phyloP scores from a whole-genome alignment of 37 sponge, comb jelly and placozoan genomes.

The Oscarella lobularis region DNA sequence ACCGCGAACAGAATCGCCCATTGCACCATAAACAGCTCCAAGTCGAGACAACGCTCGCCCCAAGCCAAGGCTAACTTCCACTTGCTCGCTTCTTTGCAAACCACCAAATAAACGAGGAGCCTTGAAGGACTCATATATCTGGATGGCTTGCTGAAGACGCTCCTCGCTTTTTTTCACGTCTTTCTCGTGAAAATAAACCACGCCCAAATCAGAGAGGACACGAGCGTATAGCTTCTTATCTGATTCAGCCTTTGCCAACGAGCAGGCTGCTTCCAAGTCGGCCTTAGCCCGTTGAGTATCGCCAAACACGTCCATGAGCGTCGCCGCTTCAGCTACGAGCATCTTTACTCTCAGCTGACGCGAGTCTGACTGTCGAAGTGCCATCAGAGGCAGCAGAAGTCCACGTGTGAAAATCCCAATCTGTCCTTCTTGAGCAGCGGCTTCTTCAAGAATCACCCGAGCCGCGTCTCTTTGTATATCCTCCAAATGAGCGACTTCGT shows the following conservation, averaged over 20 bases:
- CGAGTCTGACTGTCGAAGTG: too few species aligned
- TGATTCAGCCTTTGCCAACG: neutral
- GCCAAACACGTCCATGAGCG: neutral
- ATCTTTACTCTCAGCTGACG: neutral
- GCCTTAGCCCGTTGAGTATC: neutral
- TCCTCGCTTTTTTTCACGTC: conserved; percentile 22
- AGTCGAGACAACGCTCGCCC: conserved; percentile 33
- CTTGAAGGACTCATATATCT: conserved; percentile 6
- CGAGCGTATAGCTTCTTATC: conserved; percentile 18
- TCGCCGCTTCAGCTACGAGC: neutral
- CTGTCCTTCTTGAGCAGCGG: too few species aligned
- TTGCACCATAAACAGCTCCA: conserved; percentile 23
- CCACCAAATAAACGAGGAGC: neutral
- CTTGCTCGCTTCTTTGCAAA: neutral
- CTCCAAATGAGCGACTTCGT: too few species aligned
- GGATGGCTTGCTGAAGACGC: conserved; percentile 17
- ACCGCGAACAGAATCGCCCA: conserved; percentile 28
- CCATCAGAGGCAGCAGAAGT: too few species aligned
- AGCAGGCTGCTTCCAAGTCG: neutral
- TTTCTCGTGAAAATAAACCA: conserved; percentile 11
- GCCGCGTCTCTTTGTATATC: too few species aligned
- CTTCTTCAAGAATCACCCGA: too few species aligned
- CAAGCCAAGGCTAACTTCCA: conserved; percentile 2
- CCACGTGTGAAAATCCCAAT: too few species aligned
- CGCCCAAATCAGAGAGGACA: conserved; percentile 28